These are phyloP conservation scores for Sinosuthora webbiana DNA, from an alignment of 2,113 vertebrate species.

Conservation along the genomic window DNA sequence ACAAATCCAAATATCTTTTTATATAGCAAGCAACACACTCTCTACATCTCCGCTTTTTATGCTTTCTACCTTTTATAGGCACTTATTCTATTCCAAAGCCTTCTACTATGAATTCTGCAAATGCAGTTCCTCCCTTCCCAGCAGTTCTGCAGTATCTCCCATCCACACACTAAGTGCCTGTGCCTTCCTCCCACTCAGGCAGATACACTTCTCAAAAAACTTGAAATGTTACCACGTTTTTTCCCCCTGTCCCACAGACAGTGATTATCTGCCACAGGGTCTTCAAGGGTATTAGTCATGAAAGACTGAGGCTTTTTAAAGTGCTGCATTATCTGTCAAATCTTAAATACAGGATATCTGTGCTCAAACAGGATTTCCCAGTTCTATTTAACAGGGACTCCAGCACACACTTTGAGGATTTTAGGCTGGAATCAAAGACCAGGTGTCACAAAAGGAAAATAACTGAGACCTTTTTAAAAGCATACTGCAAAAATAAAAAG, in stretches of 20 bases:
- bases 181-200: not conserved
- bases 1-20: not conserved
- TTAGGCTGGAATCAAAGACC: not conserved
- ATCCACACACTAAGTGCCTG: not conserved
- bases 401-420: not conserved
- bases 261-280: not conserved
- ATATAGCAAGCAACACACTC: not conserved
- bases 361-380: conserved; percentile 8
- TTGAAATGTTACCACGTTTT: not conserved
- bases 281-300: not conserved
- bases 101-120: conserved; percentile 1
- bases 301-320: conserved; percentile 24
- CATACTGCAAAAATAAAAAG: not conserved
- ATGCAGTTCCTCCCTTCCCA: not conserved
- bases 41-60: not conserved
- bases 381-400: not conserved
- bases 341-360: not conserved
- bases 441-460: not conserved
- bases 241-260: not conserved
- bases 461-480: not conserved
- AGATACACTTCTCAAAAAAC: not conserved
- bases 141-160: not conserved
- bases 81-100: not conserved
- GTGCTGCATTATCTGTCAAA: conserved; percentile 2
- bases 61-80: not conserved